Conservation (phyloP, 64 coral and sea anemone genomes). For the Exaiptasia diaphana region DNA sequence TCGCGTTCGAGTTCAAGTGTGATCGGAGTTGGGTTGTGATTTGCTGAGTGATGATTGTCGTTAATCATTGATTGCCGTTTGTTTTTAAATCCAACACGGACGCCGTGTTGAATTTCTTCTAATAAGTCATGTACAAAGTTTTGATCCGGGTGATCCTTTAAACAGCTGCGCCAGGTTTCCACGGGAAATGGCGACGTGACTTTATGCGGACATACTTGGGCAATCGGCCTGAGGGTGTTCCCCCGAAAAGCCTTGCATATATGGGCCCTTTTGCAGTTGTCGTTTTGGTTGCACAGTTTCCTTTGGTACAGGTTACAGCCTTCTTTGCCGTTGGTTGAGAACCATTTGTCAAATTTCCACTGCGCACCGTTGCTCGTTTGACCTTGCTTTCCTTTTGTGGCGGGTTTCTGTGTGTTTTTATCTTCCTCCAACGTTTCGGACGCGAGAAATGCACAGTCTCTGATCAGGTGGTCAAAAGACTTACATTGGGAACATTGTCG, state of each 20-base stretch:
- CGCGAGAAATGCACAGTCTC: slow-evolving; percentile 22
- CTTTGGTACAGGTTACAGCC: slow-evolving; percentile 35
- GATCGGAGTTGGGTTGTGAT: neutral
- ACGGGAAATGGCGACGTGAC: neutral
- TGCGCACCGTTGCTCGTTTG: neutral
- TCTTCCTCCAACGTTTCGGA: slow-evolving; percentile 2
- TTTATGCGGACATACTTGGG: neutral
- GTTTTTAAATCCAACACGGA: neutral
- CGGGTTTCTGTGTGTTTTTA: neutral
- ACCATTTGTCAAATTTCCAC: slow-evolving; percentile 34
- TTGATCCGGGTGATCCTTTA: neutral
- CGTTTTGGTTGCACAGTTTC: slow-evolving; percentile 3
- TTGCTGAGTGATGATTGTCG: neutral
- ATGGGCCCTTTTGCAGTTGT: slow-evolving; percentile 16
- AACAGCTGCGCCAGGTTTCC: neutral
- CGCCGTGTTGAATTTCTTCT: slow-evolving; percentile 32
- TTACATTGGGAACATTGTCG: slow-evolving; percentile 15
- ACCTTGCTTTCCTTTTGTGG: neutral
- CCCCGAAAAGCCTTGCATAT: slow-evolving; percentile 33
- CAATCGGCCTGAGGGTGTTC: slow-evolving; percentile 29
- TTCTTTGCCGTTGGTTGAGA: neutral
- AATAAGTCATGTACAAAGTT: slow-evolving; percentile 8
- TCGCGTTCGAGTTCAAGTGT: neutral
- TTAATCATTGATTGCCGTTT: neutral
- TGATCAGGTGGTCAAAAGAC: slow-evolving; percentile 8